Evolutionary conservation across 2,888 invertebrate genomes (phyloP), one percentile per base, ranked within the genome.

Genomic region (Ectropis crepuscularia): DNA sequence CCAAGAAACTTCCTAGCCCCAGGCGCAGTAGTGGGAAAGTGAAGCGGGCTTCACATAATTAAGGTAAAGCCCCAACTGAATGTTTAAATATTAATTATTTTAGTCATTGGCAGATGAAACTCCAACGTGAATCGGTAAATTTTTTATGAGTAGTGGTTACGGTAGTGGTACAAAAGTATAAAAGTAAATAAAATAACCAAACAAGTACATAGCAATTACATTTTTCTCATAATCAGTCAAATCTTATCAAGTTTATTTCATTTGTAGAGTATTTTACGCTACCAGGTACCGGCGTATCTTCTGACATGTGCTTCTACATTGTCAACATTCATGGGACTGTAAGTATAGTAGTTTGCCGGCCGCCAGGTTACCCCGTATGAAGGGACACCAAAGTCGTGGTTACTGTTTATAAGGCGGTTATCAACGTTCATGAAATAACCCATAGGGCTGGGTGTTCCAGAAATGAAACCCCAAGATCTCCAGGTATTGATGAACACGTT

Each of bases 401-500:
- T 43, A 28, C 61, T 65, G 48, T 62, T 59, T 0, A 47, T 42
- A 9, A 66, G 54, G 38, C 50, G 41, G 48, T 66, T 66, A 28
- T 62, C 58, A 6, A 55, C 45, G 16, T 45, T 49, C 8, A 43
- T 10, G 10, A 61, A 38, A 28, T 41, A 12, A 6, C 59, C 61
- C 39, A 47, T 43, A 5, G 65, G 58, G 47, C 55, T 65, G 36
- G 57, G 47, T 6, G 11, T 36, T 9, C 42, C 57, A 10, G 12
- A 11, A 8, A 47, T 16, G 11, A 63, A 57, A 9, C 53, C 65
- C 58, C 61, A 64, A 10, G 59, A 10, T 28, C 58, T 55, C 2
- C 43, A 54, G 2, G 57, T 51, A 54, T 65, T 63, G 28, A 65
- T 42, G 38, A 68, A 68, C 0, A 39, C 57, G 28, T 68, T 68